phyloP scores from a whole-genome alignment of 2,888 invertebrate species.

The Drosophila picticornis region DNA sequence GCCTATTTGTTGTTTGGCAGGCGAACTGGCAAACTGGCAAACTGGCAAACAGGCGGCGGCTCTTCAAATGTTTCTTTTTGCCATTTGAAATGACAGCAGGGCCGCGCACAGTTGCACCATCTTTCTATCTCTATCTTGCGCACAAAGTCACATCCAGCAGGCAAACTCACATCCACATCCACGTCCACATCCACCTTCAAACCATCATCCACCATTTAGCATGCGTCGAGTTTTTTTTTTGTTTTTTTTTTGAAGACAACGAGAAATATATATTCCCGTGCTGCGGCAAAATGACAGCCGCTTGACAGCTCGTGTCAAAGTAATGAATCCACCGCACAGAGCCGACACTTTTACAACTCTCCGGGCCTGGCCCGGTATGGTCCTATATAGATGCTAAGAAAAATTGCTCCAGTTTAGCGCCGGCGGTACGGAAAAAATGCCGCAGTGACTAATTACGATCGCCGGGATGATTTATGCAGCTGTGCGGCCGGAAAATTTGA shows the following conservation, averaged over 20 bases:
- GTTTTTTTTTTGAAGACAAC: constrained; percentile 31
- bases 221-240: constrained; percentile 53
- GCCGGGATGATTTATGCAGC: constrained; percentile 78
- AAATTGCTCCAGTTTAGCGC: constrained; percentile 79
- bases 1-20: constrained; percentile 69
- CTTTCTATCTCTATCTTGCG: constrained; percentile 6
- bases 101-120: constrained; percentile 59
- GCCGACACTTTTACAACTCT: constrained; percentile 82
- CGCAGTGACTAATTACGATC: constrained; percentile 80
- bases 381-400: constrained; percentile 61
- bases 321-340: constrained; percentile 84
- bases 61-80: constrained; percentile 74
- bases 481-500: constrained; percentile 57
- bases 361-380: constrained; percentile 10
- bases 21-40: constrained; percentile 1
- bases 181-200: constrained; percentile 42
- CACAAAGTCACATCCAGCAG: constrained; percentile 10
- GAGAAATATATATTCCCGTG: constrained; percentile 65
- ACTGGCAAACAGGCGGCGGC: constrained; percentile 55
- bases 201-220: constrained; percentile 67
- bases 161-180: constrained; percentile 6
- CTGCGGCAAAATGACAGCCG: constrained; percentile 81
- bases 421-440: constrained; percentile 54
- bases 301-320: constrained; percentile 84
- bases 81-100: constrained; percentile 73